These are phyloP conservation scores for Drosophila sulfurigaster DNA, from an alignment of 1,140 invertebrate genomes.

Conservation along the genomic window DNA sequence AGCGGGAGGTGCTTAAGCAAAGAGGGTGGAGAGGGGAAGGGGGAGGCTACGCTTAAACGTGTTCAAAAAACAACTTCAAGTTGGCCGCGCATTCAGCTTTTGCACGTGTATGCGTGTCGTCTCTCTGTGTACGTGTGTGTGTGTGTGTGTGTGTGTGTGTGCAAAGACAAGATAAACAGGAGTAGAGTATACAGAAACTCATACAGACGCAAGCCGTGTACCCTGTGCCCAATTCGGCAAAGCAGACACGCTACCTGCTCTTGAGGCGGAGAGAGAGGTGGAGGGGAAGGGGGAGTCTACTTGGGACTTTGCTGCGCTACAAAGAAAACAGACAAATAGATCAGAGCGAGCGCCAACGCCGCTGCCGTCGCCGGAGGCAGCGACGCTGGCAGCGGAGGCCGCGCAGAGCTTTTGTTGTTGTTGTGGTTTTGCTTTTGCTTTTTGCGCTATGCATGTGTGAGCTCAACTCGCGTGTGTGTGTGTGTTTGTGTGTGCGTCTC, in stretches of 20 bases:
- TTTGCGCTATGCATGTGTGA: conserved; percentile 34
- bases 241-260: conserved; percentile 20
- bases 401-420: conserved; percentile 14
- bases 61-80: conserved; percentile 68
- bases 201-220: conserved; percentile 17
- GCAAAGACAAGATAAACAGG: conserved; percentile 50
- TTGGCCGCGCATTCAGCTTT: conserved; percentile 42
- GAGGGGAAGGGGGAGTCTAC: not conserved
- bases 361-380: conserved; percentile 5
- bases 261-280: not conserved
- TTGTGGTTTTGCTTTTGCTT: conserved; percentile 44
- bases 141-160: conserved; percentile 15
- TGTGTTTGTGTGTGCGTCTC: conserved; percentile 24
- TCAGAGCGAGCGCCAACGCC: conserved; percentile 22
- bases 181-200: conserved; percentile 17
- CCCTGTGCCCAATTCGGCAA: conserved; percentile 53
- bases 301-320: conserved; percentile 7
- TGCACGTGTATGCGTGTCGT: conserved; percentile 1
- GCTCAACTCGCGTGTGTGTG: not conserved
- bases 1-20: not conserved
- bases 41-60: conserved; percentile 53
- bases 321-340: conserved; percentile 53
- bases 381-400: not conserved
- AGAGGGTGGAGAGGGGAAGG: not conserved
- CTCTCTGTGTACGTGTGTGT: conserved; percentile 4